Conservation (phyloP, 2,888 invertebrate species). For the Platycheirus rosarum region DNA sequence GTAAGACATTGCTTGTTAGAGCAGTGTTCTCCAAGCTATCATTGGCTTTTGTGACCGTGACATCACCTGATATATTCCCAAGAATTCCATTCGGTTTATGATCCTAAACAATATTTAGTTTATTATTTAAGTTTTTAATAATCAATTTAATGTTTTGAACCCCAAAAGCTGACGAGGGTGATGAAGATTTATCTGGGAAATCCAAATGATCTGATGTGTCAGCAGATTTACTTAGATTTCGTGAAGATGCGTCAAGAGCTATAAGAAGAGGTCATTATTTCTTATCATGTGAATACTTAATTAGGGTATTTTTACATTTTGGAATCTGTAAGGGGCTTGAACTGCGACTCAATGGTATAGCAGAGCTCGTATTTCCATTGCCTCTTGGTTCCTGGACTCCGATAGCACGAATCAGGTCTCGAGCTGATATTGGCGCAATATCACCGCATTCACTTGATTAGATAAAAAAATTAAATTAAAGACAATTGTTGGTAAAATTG, state of each 20-base stretch:
- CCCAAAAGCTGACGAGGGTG: conserved; percentile 54
- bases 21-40: conserved; percentile 35
- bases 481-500: too few relatives aligned
- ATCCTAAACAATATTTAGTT: conserved; percentile 30
- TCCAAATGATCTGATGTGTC: conserved; percentile 63
- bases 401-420: conserved; percentile 89
- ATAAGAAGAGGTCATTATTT: background rate
- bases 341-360: conserved; percentile 85
- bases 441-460: conserved; percentile 82
- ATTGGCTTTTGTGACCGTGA: background rate
- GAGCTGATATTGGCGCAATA: conserved; percentile 84
- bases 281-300: too few relatives aligned
- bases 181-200: conserved; percentile 69
- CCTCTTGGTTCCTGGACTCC: conserved; percentile 87
- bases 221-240: conserved; percentile 49
- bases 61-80: conserved; percentile 14
- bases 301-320: conserved; percentile 80
- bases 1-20: conserved; percentile 33
- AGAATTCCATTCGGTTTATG: conserved; percentile 41
- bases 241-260: conserved; percentile 40
- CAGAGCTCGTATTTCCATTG: conserved; percentile 91
- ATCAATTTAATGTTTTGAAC: conserved; percentile 18
- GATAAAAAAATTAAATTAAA: background rate
- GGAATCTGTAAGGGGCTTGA: conserved; percentile 86
- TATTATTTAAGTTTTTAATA: background rate